Conservation (phyloP, 2,113 vertebrate species). For the Gila orcuttii region DNA sequence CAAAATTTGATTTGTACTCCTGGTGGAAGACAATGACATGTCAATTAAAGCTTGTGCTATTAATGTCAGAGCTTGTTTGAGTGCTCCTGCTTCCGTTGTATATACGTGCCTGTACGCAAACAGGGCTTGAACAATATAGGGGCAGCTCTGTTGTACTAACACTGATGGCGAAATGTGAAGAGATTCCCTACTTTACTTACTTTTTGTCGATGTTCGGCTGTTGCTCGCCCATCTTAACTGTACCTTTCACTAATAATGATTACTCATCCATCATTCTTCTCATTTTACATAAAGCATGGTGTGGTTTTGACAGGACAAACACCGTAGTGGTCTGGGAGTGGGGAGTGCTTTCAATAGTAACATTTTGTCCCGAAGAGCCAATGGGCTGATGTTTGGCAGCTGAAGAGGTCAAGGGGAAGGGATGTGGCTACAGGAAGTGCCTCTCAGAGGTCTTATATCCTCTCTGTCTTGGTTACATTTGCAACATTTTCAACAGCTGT, state of each 20-base stretch:
- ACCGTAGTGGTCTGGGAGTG: slow-evolving; percentile 42
- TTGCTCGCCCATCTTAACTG: not conserved
- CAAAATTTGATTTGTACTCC: not conserved
- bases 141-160: slow-evolving; percentile 1
- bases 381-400: slow-evolving; percentile 72
- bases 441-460: slow-evolving; percentile 74
- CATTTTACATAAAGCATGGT: not conserved
- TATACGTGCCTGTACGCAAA: not conserved
- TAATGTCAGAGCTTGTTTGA: not conserved
- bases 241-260: not conserved
- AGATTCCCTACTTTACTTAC: slow-evolving; percentile 1
- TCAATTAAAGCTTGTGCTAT: not conserved
- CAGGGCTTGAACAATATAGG: slow-evolving; percentile 31
- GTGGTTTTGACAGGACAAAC: slow-evolving; percentile 4
- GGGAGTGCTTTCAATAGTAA: slow-evolving; percentile 56
- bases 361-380: slow-evolving; percentile 66
- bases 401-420: slow-evolving; percentile 64
- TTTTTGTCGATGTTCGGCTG: not conserved
- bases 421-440: slow-evolving; percentile 75
- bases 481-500: slow-evolving; percentile 72
- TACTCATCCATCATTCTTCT: not conserved
- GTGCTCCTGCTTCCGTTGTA: not conserved
- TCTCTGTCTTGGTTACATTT: slow-evolving; percentile 63
- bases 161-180: not conserved
- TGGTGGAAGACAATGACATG: not conserved